A percentile compares a stretch with the other conserved stretches of the same genome.
phyloP scores from a whole-genome alignment of 37 sponge, comb jelly and placozoan species.

The Amphimedon queenslandica region DNA sequence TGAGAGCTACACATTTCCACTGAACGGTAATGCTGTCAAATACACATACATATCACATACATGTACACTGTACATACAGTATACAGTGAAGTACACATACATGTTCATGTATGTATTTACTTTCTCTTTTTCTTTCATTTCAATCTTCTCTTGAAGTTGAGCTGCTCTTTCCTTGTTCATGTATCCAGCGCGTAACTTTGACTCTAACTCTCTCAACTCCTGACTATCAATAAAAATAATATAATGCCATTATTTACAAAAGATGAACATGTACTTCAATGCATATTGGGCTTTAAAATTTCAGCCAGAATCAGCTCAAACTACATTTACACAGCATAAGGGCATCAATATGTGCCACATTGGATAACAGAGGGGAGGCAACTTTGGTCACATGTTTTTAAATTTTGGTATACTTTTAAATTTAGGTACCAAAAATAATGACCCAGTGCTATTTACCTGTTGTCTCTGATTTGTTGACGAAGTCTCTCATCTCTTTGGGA shows the following conservation, averaged over 20 bases:
- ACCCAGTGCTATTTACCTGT: slow-evolving; percentile 42
- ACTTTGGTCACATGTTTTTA: too few species aligned
- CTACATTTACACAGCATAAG: too few species aligned
- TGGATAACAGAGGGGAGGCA: too few species aligned
- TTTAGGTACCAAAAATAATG: background rate
- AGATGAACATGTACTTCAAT: background rate
- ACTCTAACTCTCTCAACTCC: slow-evolving; percentile 91
- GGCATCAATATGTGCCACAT: too few species aligned
- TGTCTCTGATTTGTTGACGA: slow-evolving; percentile 90
- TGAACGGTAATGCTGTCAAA: too few species aligned
- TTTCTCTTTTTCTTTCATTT: slow-evolving; percentile 38
- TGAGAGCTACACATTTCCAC: too few species aligned
- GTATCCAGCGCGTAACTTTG: slow-evolving; percentile 91
- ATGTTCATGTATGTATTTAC: too few species aligned
- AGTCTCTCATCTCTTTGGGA: slow-evolving; percentile 66
- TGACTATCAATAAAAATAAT: slow-evolving; percentile 28
- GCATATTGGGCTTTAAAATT: too few species aligned
- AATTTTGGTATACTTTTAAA: background rate
- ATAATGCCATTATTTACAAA: background rate
- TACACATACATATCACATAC: too few species aligned
- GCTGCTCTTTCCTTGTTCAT: slow-evolving; percentile 98
- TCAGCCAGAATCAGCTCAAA: too few species aligned
- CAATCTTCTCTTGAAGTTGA: slow-evolving; percentile 91
- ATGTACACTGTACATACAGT: too few species aligned
- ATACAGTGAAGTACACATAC: too few species aligned